A percentile compares a stretch with the other conserved stretches of the same genome.
phyloP scores from a whole-genome alignment of 1,140 invertebrate genomes.

The Pseudomyrmex dendroicus region DNA sequence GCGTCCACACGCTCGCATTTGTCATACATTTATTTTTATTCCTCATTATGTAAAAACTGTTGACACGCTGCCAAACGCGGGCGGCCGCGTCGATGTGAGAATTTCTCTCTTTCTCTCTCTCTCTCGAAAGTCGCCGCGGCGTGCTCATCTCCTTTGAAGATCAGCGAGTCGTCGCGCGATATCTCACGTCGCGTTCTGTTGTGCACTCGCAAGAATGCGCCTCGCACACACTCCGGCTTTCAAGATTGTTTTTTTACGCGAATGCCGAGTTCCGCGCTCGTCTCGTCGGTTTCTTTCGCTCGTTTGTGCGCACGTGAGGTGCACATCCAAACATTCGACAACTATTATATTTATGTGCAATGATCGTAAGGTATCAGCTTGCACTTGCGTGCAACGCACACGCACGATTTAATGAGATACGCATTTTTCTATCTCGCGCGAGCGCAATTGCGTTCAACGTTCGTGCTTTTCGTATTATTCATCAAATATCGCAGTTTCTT shows the following conservation, averaged over 20 bases:
- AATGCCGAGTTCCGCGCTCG: neutral
- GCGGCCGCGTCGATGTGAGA: constrained; percentile 36
- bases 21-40: constrained; percentile 63
- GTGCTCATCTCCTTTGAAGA: neutral
- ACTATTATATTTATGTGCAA: constrained; percentile 29
- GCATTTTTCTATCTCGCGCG: neutral
- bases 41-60: constrained; percentile 67
- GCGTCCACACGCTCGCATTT: constrained; percentile 34
- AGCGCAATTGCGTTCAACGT: neutral
- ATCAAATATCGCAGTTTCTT: no score
- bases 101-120: no score
- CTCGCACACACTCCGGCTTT: neutral
- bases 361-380: neutral
- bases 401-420: neutral
- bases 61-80: constrained; percentile 62
- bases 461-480: neutral
- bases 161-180: neutral
- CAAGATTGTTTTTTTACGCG: neutral
- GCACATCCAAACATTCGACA: constrained; percentile 1
- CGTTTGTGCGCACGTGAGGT: constrained; percentile 12
- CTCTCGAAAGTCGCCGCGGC: no score
- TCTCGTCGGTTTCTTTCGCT: neutral
- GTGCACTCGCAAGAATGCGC: neutral
- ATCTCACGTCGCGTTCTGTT: neutral
- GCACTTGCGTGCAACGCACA: neutral